Evolutionary conservation across 2,797 vertebrate genomes (phyloP), one percentile per base, ranked within the genome.

Genomic region (Sciurus carolinensis): DNA sequence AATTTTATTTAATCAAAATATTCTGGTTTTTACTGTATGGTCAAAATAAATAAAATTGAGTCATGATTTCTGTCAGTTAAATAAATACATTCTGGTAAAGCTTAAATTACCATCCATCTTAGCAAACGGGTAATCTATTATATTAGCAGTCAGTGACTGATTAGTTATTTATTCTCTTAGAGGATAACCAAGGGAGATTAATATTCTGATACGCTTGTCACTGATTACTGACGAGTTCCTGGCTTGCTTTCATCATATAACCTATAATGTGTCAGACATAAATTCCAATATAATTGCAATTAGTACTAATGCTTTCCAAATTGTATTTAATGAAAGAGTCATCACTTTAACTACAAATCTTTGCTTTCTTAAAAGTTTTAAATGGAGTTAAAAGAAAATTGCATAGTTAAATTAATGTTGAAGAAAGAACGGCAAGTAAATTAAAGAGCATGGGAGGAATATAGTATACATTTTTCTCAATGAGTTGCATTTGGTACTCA

Each of bases 101-200:
- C 79, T 96, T 97, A 96, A 97, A 95, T 93, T 87, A 93, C 96
- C 95, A 97, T 96, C 87, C 73, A 91, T 97, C 87, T 96, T 95
- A 94, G 94, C 90, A 94, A 90, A 87, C 91, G 73, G 33, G 50
- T 85, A 87, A 96, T 93, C 77, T 81, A 87, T 96, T 97, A 95
- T 95, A 97, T 95, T 95, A 95, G 85, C 88, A 95, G 92, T 86
- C 91, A 96, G 81, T 97, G 97, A 97, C 79, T 92, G 93, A 97
- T 96, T 94, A 90, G 91, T 97, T 96, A 97, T 97, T 97, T 97
- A 95, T 97, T 97, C 95, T 97, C 93, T 92, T 96, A 94, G 88
- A 87, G 77, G 52, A 71, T 72, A 95, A 95, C 66, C 54, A 90
- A 94, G 91, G 83, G 90, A 97, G 94, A 97, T 96, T 96, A 96